A percentile compares a stretch with the other conserved stretches of the same genome.
These are phyloP conservation scores for Spodoptera litura DNA, from an alignment of 1,140 invertebrate species.

Conservation along the genomic window DNA sequence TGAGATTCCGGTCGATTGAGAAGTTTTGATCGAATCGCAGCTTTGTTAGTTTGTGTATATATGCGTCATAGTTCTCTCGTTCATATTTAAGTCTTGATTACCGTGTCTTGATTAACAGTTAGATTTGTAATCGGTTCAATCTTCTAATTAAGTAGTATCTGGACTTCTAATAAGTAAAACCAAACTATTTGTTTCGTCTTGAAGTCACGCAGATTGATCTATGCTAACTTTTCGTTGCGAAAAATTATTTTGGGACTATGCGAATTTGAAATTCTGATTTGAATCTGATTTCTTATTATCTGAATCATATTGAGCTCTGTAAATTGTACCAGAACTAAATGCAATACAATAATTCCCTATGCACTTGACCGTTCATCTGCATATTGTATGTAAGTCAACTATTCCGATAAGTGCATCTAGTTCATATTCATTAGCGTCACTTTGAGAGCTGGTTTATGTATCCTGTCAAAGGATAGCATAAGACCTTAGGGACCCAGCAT, in stretches of 20 bases:
- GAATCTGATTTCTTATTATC: no score
- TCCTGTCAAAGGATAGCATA: constrained; percentile 18
- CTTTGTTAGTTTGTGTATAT: background rate
- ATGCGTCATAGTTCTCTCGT: no score
- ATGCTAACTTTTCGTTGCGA: no score
- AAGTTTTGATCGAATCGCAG: constrained; percentile 15
- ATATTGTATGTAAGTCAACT: constrained; percentile 14
- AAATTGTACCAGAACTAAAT: background rate
- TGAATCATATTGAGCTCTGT: no score
- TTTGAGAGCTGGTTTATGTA: constrained; percentile 8
- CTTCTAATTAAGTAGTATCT: no score
- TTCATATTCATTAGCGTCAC: background rate
- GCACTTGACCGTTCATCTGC: constrained; percentile 18
- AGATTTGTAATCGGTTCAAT: no score
- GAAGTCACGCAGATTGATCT: no score
- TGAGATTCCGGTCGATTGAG: constrained; percentile 6
- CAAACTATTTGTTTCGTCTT: no score
- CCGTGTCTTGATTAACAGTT: background rate
- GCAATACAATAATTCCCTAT: background rate
- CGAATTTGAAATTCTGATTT: no score
- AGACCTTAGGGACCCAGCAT: background rate
- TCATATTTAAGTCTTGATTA: background rate
- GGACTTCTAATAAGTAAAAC: no score
- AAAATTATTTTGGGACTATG: no score
- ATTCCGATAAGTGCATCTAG: constrained; percentile 19